These are phyloP conservation scores for Ochropleura plecta DNA, from an alignment of 2,888 invertebrate species.

Conservation along the genomic window DNA sequence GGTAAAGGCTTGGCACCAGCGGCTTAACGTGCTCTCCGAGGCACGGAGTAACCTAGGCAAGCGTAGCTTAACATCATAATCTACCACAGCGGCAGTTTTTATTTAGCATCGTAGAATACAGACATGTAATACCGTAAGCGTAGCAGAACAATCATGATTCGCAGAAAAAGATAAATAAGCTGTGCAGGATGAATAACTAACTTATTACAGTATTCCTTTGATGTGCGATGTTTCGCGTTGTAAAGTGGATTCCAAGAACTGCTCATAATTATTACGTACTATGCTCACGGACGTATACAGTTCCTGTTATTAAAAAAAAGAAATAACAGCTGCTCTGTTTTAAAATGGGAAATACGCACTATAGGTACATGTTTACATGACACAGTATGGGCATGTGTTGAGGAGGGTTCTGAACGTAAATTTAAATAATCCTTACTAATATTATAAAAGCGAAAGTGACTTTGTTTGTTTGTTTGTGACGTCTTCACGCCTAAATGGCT, in stretches of 20 bases:
- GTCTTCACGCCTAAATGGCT: no score
- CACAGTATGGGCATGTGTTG: not conserved
- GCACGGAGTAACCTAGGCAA: no score
- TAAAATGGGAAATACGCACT: no score
- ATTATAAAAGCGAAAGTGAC: no score
- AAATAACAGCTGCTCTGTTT: not conserved
- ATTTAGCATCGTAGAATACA: not conserved
- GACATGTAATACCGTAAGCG: not conserved
- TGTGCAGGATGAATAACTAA: not conserved
- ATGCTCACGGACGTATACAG: not conserved
- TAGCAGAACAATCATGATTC: not conserved
- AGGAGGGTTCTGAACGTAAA: no score
- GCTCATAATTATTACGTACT: not conserved
- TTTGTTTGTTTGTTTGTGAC: no score
- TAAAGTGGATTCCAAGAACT: not conserved
- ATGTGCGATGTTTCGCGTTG: conserved; percentile 9
- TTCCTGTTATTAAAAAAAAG: not conserved
- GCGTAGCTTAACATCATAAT: no score
- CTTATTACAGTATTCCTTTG: conserved; percentile 5
- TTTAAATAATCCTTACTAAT: no score
- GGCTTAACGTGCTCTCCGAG: no score
- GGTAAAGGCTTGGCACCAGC: no score
- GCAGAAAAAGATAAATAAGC: not conserved
- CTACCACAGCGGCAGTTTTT: no score
- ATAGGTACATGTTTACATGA: not conserved